These are phyloP conservation scores for Phthorimaea operculella DNA, from an alignment of 1,140 invertebrate genomes.

Conservation along the genomic window DNA sequence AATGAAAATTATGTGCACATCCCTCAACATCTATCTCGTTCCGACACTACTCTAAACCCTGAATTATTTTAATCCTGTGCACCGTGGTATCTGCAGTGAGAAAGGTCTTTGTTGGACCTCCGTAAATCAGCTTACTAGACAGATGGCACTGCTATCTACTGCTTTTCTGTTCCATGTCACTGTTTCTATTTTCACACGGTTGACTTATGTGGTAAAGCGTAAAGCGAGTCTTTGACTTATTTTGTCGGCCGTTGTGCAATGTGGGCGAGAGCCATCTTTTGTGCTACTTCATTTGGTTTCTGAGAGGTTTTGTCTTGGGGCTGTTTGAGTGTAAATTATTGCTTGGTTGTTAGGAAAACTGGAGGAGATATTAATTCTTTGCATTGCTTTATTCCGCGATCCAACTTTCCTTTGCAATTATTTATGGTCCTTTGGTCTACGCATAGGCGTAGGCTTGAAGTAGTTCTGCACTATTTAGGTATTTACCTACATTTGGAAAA, in stretches of 20 bases:
- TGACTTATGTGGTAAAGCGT: neutral
- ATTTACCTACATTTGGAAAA: too few species aligned
- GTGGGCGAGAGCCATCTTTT: neutral
- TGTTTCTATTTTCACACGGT: conserved; percentile 28
- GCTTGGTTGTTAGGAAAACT: too few species aligned
- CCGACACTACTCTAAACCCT: conserved; percentile 31
- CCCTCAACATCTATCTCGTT: too few species aligned
- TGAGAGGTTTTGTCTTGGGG: too few species aligned
- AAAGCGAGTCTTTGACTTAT: neutral
- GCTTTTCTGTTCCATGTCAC: conserved; percentile 31
- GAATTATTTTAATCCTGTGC: conserved; percentile 59
- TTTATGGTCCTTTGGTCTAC: too few species aligned
- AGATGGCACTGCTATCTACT: conserved; percentile 47
- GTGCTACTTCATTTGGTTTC: neutral
- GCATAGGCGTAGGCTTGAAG: too few species aligned
- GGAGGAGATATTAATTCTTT: too few species aligned
- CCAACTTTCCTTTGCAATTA: too few species aligned
- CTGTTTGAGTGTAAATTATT: too few species aligned
- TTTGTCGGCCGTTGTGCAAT: neutral
- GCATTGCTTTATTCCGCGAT: too few species aligned
- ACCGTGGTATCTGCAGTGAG: conserved; percentile 48
- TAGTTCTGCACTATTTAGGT: too few species aligned
- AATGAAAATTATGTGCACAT: too few species aligned
- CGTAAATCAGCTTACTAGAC: conserved; percentile 61
- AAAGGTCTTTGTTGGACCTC: conserved; percentile 36